Base-by-base conservation (phyloP, 2,797 vertebrate species). In the Nannoperca obscura region DNA sequence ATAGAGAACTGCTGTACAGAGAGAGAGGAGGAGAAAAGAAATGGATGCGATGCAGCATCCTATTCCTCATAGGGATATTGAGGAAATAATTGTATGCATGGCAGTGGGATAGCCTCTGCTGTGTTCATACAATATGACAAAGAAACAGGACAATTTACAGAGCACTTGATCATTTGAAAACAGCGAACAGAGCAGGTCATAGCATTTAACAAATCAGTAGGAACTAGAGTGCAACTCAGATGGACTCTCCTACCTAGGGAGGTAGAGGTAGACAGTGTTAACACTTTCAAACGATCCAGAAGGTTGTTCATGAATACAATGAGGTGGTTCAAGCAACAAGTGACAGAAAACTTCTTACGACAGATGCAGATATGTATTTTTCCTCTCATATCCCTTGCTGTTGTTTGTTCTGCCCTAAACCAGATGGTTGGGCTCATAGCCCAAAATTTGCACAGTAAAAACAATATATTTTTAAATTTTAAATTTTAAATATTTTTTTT, bases 361-460 rank as follows among this genome's bases (percentile, higher is more conserved):
- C 69, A 79, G 68, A 81, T 7, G 46, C 30, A 22, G 63, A 84
- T 66, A 88, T 88, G 78, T 66, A 74, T 78, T 79, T 79, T 50
- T 54, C 58, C 40, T 50, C 76, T 76, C 73, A 50, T 75, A 58
- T 80, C 62, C 27, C 73, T 70, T 17, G 46, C 67, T 86, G 86
- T 54, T 54, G 42, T 68, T 82, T 71, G 42, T 82, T 78, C 44
- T 69, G 68, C 34, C 50, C 69, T n/a, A 83, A 74, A 78, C 87
- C 91, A 92, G 91, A 93, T 93, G 92, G 85, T 76, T 82, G 63
- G 86, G 88, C 88, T 86, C 81, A 73, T 69, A 68, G 78, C 84
- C 82, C 38, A 83, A 90, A 15, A 85, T 85, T 83, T 83, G 76
- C 76, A 60, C 8, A 27, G 24, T 27, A 27, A 27, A 27, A 27